phyloP scores from a whole-genome alignment of 1,140 invertebrate genomes.

The Drosophila ananassae region DNA sequence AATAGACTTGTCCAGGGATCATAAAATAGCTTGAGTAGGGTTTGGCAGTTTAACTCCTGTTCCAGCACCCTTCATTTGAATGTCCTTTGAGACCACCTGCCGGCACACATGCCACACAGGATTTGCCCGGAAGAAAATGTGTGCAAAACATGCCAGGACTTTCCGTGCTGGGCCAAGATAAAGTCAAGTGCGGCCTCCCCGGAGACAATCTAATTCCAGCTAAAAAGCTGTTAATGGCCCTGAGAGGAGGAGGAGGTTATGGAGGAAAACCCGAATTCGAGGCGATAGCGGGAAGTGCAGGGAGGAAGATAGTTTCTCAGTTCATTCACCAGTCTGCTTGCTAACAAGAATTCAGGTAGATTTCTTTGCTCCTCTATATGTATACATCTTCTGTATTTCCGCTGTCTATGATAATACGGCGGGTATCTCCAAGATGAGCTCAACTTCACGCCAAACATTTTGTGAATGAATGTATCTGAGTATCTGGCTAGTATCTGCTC shows the following conservation, averaged over 20 bases:
- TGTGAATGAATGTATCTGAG: slow-evolving; percentile 45
- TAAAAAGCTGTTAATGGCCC: slow-evolving; percentile 74
- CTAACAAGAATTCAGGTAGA: slow-evolving; percentile 54
- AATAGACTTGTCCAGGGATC: slow-evolving; percentile 3
- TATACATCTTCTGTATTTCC: slow-evolving; percentile 60
- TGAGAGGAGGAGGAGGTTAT: slow-evolving; percentile 1
- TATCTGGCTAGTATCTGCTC: neutral
- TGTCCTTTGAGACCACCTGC: slow-evolving; percentile 49
- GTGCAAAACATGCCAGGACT: slow-evolving; percentile 64
- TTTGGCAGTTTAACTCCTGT: slow-evolving; percentile 8
- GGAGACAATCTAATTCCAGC: slow-evolving; percentile 58
- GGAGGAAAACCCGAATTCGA: slow-evolving; percentile 28
- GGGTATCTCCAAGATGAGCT: slow-evolving; percentile 45
- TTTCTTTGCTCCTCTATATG: slow-evolving; percentile 13
- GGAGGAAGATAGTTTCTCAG: slow-evolving; percentile 21
- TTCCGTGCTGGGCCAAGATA: slow-evolving; percentile 66
- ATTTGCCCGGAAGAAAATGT: slow-evolving; percentile 52
- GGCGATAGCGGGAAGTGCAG: neutral
- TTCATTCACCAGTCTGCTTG: slow-evolving; percentile 62
- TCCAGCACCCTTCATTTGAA: slow-evolving; percentile 22
- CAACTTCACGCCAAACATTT: slow-evolving; percentile 56
- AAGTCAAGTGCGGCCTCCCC: slow-evolving; percentile 62
- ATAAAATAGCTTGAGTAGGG: slow-evolving; percentile 8
- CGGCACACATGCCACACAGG: slow-evolving; percentile 45
- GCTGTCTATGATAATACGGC: slow-evolving; percentile 69